Conservation (phyloP, 2,113 vertebrate genomes). For the Oplegnathus fasciatus region DNA sequence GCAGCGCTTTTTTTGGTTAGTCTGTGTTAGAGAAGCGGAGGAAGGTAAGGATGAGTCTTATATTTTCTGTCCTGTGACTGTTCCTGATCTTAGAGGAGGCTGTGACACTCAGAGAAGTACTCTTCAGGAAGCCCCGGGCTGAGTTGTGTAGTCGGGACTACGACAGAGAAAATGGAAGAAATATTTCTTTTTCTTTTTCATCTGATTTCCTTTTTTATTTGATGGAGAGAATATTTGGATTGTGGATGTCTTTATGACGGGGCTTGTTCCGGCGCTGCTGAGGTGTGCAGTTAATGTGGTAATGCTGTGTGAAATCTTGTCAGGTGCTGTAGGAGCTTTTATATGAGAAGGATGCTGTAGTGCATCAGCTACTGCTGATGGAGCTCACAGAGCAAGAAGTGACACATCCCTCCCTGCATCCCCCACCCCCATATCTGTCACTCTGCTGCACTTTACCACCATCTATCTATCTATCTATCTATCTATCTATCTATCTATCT, state of each 20-base stretch:
- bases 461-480: constrained; percentile 21
- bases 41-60: constrained; percentile 87
- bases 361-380: constrained; percentile 27
- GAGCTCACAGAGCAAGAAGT: constrained; percentile 41
- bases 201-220: not conserved
- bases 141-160: no score
- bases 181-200: not conserved
- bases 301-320: constrained; percentile 26
- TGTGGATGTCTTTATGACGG: not conserved
- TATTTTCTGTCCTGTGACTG: constrained; percentile 12
- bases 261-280: not conserved
- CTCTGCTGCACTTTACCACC: constrained; percentile 16
- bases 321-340: constrained; percentile 37
- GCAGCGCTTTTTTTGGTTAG: constrained; percentile 84
- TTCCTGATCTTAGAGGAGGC: not conserved
- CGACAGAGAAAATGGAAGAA: not conserved
- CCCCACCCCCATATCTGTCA: constrained; percentile 31
- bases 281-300: not conserved
- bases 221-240: not conserved
- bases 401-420: constrained; percentile 54
- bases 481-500: constrained; percentile 46
- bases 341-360: constrained; percentile 22
- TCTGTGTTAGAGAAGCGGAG: constrained; percentile 82
- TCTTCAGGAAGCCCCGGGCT: not conserved
- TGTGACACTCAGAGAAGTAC: not conserved